Percentiles rank a stretch among this genome's conserved stretches.
Conservation (phyloP, 1,140 invertebrate species). For the Octopus bimaculoides region DNA sequence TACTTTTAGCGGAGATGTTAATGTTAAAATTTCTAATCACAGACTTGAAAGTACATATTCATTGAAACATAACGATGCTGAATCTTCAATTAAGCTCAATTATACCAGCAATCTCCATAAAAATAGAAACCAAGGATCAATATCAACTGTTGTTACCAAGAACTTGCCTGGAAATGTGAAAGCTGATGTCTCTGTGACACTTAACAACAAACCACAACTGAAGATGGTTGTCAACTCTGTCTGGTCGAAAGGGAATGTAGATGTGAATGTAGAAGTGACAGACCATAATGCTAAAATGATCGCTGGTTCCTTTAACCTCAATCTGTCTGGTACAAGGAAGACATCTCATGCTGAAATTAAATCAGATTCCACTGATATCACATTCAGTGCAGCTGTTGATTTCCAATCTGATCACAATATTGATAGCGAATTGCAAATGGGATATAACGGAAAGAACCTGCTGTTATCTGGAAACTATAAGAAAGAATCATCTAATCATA, state of each 20-base stretch:
- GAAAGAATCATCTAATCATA: background rate
- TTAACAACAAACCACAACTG: background rate
- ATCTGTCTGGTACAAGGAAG: background rate
- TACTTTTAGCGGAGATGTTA: background rate
- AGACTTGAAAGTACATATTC: background rate
- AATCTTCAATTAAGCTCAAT: background rate
- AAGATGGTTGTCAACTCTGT: background rate
- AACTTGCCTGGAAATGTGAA: background rate
- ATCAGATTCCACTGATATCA: background rate
- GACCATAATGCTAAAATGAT: background rate
- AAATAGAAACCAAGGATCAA: background rate
- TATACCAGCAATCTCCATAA: background rate
- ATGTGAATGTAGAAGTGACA: background rate
- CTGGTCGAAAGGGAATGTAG: background rate
- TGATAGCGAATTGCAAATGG: background rate
- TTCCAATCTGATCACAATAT: background rate
- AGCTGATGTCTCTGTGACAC: background rate
- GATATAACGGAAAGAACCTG: background rate
- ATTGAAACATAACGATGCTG: background rate
- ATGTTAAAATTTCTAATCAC: background rate
- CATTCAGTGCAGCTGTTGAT: background rate
- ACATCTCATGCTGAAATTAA: background rate
- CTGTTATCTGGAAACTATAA: background rate
- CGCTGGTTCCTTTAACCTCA: background rate
- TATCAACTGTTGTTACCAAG: background rate